A percentile compares a stretch with the other conserved stretches of the same genome.
Conservation (phyloP, 2,113 vertebrate species). For the Strix aluco region DNA sequence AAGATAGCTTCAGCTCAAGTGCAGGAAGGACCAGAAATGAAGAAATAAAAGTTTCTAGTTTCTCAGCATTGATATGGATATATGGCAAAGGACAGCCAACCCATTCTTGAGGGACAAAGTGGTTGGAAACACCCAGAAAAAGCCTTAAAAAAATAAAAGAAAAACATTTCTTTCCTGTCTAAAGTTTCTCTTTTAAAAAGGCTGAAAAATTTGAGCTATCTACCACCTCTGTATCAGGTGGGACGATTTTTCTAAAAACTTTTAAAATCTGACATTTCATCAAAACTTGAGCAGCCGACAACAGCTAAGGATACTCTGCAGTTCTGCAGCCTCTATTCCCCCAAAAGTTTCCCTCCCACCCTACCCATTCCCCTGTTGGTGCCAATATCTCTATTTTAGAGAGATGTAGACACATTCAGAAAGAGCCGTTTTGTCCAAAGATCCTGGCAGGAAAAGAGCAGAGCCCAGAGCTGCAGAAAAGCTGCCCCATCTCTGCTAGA, state of each 20-base stretch:
- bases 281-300: neutral
- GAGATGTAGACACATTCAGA: neutral
- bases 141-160: neutral
- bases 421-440: neutral
- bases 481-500: fast-evolving
- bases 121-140: neutral
- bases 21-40: neutral
- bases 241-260: neutral
- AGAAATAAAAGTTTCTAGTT: neutral
- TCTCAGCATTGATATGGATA: neutral
- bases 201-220: neutral
- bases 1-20: neutral
- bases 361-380: neutral
- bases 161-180: neutral
- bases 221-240: neutral
- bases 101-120: neutral
- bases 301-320: neutral
- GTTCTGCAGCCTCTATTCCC: neutral
- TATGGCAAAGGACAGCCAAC: neutral
- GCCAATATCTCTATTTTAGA: neutral
- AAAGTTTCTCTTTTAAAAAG: neutral
- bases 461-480: neutral
- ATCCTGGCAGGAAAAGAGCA: neutral
- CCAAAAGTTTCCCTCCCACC: neutral
- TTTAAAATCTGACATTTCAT: neutral